Conservation (phyloP, 1,140 invertebrate species). For the Meloidogyne chitwoodi region DNA sequence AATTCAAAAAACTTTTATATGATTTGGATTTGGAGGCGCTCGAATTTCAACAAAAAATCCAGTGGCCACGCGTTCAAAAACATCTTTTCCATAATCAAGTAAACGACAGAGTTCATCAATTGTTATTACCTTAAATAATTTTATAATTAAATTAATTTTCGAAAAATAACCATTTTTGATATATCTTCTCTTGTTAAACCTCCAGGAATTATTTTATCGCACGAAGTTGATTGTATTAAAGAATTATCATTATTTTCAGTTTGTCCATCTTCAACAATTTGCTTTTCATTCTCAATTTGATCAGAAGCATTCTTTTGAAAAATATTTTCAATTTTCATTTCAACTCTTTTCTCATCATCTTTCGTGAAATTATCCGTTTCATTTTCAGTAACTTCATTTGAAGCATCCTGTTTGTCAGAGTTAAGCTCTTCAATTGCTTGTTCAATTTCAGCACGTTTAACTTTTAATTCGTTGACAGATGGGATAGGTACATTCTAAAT, state of each 20-base stretch:
- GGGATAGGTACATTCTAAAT: neutral
- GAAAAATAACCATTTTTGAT: neutral
- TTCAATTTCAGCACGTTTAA: neutral
- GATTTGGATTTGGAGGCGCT: constrained; percentile 6
- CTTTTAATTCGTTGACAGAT: neutral
- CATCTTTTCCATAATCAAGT: constrained; percentile 7
- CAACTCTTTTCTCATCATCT: neutral
- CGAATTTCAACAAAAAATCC: constrained; percentile 10
- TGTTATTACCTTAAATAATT: neutral
- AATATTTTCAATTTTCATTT: neutral
- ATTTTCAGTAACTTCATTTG: neutral
- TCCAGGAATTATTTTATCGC: neutral
- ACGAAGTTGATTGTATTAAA: neutral
- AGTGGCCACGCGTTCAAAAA: constrained; percentile 1
- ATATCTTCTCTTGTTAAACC: constrained; percentile 1
- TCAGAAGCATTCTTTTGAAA: neutral
- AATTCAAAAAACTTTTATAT: neutral
- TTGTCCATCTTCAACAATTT: neutral
- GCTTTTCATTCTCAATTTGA: neutral
- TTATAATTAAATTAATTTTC: neutral
- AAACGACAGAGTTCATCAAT: neutral
- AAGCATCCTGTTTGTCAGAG: neutral
- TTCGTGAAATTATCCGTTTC: neutral
- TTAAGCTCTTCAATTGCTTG: neutral
- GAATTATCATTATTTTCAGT: neutral